A percentile compares a stretch with the other conserved stretches of the same genome.
Evolutionary conservation across 2,888 invertebrate genomes (phyloP).

Genomic region (Watsonalla cultraria): DNA sequence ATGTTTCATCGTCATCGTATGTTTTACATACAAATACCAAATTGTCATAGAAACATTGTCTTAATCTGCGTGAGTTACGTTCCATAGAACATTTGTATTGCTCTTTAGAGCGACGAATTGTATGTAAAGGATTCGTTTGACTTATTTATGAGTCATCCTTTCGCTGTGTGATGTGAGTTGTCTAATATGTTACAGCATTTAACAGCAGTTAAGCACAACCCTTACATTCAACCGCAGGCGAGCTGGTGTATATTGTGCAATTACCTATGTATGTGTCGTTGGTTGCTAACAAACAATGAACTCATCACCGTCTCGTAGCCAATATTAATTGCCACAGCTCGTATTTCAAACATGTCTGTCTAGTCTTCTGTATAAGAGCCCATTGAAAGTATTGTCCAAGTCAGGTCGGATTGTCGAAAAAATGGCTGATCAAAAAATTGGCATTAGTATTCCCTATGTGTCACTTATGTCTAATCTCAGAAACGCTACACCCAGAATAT

Average conservation of each 20-base stretch:
- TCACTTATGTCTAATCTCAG: too few relatives aligned
- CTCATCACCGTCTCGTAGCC: conserved; percentile 53
- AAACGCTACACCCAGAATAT: too few relatives aligned
- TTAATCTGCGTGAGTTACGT: too few relatives aligned
- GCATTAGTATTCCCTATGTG: too few relatives aligned
- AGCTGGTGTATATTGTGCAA: conserved; percentile 53
- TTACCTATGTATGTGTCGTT: conserved; percentile 41
- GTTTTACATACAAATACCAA: neutral
- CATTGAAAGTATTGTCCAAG: neutral
- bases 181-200: conserved; percentile 16
- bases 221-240: conserved; percentile 41
- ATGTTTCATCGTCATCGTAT: neutral
- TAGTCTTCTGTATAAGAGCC: neutral
- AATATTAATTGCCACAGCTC: conserved; percentile 58
- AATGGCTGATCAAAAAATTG: too few relatives aligned
- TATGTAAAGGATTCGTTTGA: too few relatives aligned
- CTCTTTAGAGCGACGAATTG: too few relatives aligned
- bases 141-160: neutral
- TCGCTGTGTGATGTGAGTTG: conserved; percentile 24
- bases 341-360: conserved; percentile 1
- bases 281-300: conserved; percentile 67
- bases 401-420: too few relatives aligned
- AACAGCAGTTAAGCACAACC: conserved; percentile 27
- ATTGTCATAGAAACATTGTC: too few relatives aligned
- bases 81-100: too few relatives aligned